Evolutionary conservation across 2,888 invertebrate genomes (phyloP).

Genomic region (Eupithecia subfuscata): DNA sequence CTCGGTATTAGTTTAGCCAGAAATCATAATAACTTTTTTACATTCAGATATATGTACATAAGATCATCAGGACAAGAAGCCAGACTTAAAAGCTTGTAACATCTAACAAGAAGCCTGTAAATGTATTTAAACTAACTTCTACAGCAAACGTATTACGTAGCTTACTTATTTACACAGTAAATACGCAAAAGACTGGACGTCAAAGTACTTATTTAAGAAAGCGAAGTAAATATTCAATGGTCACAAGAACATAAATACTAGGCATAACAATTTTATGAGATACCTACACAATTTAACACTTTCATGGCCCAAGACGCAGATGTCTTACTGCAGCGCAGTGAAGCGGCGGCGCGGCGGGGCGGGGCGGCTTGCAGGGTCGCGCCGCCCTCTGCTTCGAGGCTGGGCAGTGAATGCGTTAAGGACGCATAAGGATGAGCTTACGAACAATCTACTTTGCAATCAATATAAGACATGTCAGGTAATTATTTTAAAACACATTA

Average conservation of each 20-base stretch:
- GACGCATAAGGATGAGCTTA: not conserved
- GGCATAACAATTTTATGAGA: not conserved
- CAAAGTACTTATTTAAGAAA: conserved; percentile 35
- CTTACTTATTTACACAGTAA: not conserved
- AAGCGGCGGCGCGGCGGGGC: too few relatives aligned
- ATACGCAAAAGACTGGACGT: not conserved
- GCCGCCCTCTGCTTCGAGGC: too few relatives aligned
- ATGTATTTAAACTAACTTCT: not conserved
- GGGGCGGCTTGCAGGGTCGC: too few relatives aligned
- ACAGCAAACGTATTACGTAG: not conserved
- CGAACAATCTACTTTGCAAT: conserved; percentile 12
- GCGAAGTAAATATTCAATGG: conserved; percentile 14
- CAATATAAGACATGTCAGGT: not conserved
- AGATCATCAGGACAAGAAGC: not conserved
- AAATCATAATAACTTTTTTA: not conserved
- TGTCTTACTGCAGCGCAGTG: too few relatives aligned
- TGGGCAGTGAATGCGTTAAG: too few relatives aligned
- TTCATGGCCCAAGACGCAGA: too few relatives aligned
- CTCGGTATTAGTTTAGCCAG: not conserved
- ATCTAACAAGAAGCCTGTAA: not conserved
- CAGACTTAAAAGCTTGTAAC: not conserved
- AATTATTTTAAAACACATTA: conserved; percentile 14
- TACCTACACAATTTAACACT: not conserved
- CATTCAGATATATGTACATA: not conserved
- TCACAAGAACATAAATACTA: not conserved